Conservation (phyloP, 2,888 invertebrate genomes). For the Campopleginae sp. region DNA sequence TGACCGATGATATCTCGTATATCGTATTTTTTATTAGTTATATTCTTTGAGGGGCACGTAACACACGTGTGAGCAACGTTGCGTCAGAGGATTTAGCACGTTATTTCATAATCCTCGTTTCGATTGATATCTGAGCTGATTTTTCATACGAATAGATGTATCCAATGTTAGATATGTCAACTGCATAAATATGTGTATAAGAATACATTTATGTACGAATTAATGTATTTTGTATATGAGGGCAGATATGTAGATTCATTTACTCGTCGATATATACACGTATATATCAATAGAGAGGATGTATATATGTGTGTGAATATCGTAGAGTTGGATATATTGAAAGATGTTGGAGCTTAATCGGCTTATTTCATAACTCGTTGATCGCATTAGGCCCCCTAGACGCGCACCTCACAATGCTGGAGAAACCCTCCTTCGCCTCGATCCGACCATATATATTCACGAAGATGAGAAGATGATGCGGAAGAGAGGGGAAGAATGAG, state of each 20-base stretch:
- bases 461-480: slow-evolving; percentile 64
- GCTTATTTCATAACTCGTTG: slow-evolving; percentile 66
- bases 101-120: slow-evolving; percentile 57
- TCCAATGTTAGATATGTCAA: slow-evolving; percentile 42
- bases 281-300: slow-evolving; percentile 18
- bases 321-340: slow-evolving; percentile 43
- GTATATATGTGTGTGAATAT: slow-evolving; percentile 30
- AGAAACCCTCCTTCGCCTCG: slow-evolving; percentile 23
- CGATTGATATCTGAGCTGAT: slow-evolving; percentile 60
- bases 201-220: slow-evolving; percentile 20
- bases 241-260: slow-evolving; percentile 12
- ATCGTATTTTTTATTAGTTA: slow-evolving; percentile 38
- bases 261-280: slow-evolving; percentile 5
- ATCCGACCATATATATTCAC: slow-evolving; percentile 58
- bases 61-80: slow-evolving; percentile 1
- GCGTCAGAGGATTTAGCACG: slow-evolving; percentile 43
- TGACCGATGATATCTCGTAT: slow-evolving; percentile 49
- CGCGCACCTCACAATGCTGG: slow-evolving; percentile 49
- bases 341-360: slow-evolving; percentile 58
- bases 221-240: slow-evolving; percentile 8
- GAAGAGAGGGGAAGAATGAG: slow-evolving; percentile 60
- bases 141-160: slow-evolving; percentile 26
- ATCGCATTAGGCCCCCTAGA: slow-evolving; percentile 60
- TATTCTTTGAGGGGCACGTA: background rate
- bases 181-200: slow-evolving; percentile 46